Evolutionary conservation across 2,888 invertebrate genomes (phyloP), one percentile per base, ranked within the genome.

Genomic region (Sphaerophoria taeniata): DNA sequence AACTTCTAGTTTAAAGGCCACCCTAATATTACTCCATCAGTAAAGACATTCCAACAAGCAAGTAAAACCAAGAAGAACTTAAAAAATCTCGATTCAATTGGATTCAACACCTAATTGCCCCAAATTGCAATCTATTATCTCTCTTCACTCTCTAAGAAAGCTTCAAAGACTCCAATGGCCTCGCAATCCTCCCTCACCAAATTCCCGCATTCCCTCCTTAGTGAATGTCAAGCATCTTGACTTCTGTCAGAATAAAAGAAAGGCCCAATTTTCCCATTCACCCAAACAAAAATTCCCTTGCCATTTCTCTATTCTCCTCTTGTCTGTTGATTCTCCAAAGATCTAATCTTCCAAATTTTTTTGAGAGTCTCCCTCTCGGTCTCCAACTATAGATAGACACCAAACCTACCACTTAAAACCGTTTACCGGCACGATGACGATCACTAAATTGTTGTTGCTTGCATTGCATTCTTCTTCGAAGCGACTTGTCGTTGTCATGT

Each of bases 71-170:
- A 6, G 12, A 43, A 6, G 12, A 24, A 24, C 24, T 24, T 2
- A 43, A 9, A 5, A 43, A 9, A 6, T 43, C 43, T 43, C 24
- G 24, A 24, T 24, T 43, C 43, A 9, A 11, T 43, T 43, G 9
- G 2, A 12, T 9, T 11, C 3, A 9, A 11, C 43, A 69, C 61
- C 53, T 43, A 76, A 80, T 80, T 80, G 61, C 43, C 12, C 56
- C 61, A 80, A 85, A 80, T 76, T 80, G 81, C 24, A 73, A 39
- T 45, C 36, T 70, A 71, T 69, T 55, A 73, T 31, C 55, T 36
- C 31, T 55, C 39, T 39, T 16, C 12, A 9, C 51, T 12, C 34
- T 12, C 33, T 36, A 39, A 6, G 39, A 11, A 78, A 53, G 69
- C 65, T 78, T 83, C 65, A 74, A 53, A 69, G 36, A 58, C 34